phyloP scores from a whole-genome alignment of 2,113 vertebrate genomes.

The Otocyon megalotis region DNA sequence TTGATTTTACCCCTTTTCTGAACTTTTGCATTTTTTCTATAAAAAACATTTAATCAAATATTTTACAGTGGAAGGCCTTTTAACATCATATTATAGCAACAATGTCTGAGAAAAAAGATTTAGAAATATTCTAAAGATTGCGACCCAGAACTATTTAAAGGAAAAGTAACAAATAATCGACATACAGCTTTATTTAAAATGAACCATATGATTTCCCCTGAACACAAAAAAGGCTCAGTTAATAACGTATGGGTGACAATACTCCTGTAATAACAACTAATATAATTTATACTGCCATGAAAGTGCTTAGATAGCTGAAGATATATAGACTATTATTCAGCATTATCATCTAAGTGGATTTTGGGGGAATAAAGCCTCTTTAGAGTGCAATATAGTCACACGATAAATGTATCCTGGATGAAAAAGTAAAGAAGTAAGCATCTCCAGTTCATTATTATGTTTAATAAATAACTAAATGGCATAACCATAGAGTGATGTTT shows the following conservation, averaged over 20 bases:
- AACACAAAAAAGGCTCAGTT: neutral
- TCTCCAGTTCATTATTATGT: neutral
- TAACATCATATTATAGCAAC: constrained; percentile 41
- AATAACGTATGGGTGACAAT: neutral
- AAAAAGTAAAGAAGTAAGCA: neutral
- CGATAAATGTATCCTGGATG: neutral
- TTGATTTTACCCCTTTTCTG: constrained; percentile 99
- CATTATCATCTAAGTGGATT: neutral
- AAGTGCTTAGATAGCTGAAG: neutral
- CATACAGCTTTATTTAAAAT: constrained; percentile 25
- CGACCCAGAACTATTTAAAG: neutral
- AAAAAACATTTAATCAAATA: constrained; percentile 76
- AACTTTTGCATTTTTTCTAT: constrained; percentile 99
- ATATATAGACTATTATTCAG: neutral
- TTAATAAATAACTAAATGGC: constrained; percentile 35
- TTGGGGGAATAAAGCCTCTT: neutral
- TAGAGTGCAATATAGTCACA: neutral
- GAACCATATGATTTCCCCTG: neutral
- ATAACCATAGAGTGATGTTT: constrained; percentile 25
- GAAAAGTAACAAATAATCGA: neutral
- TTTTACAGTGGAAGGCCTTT: constrained; percentile 10
- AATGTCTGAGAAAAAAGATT: constrained; percentile 25
- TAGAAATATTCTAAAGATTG: constrained; percentile 34
- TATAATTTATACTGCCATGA: neutral
- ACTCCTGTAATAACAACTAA: constrained; percentile 26